Evolutionary conservation across 2,797 vertebrate genomes (phyloP), one percentile per base, ranked within the genome.

Genomic region (Typhlichthys eigenmanni): DNA sequence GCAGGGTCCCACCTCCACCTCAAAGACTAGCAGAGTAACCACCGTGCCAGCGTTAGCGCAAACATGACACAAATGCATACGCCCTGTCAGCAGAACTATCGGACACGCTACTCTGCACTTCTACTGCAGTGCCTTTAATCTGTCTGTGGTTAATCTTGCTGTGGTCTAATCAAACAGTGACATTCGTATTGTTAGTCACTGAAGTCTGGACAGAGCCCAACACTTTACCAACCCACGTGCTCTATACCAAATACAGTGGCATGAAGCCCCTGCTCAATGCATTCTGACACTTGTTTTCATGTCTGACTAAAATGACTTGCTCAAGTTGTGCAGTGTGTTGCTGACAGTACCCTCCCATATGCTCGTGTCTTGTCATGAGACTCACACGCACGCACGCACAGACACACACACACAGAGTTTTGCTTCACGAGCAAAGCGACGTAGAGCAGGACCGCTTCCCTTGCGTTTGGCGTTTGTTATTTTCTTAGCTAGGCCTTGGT

Each of bases 391-490:
- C 47, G 16, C 64, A 49, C 49, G 55, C 43, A 52, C 29, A 32
- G 13, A 55, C 62, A 38, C 8, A 59, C 76, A 71, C 76, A 71
- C 76, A 72, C 24, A 9, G 66, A 77, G 10, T 65, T 79, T 84
- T 79, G 63, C 72, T 74, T 84, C 74, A 63, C 62, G 73, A 69
- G 79, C 7, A 12, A 71, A 67, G 71, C 29, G 19, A 74, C 77
- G 75, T 49, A 49, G 58, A 80, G 79, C 7, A 7, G 50, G 55
- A 47, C 81, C 77, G 75, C 59, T 76, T 81, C 66, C 1, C 75
- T 84, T 74, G 73, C 72, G 54, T 88, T 83, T 89, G 87, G 73
- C 72, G 54, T 88, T 83, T 89, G 87, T 88, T 90, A 86, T 86
- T 85, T 69, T 75, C 73, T 29, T 47, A 73, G 47, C 80, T 48